Conservation (phyloP, 2,888 invertebrate species). For the Trichopoda pennipes region DNA sequence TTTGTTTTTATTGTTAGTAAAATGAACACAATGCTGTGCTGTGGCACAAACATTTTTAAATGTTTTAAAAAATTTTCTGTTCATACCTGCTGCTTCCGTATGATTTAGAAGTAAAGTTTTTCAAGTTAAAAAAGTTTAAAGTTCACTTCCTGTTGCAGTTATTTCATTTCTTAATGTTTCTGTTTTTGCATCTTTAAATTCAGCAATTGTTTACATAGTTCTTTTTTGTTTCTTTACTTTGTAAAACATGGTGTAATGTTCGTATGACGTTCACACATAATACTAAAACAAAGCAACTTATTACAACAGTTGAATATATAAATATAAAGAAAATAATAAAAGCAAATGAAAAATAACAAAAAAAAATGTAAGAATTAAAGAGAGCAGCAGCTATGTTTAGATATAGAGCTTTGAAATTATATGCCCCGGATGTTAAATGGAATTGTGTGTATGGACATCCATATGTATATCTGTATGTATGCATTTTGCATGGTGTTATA, state of each 20-base stretch:
- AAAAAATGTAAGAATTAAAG: conserved; percentile 9
- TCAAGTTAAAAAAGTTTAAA: conserved; percentile 27
- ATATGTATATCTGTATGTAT: neutral
- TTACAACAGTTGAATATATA: conserved; percentile 1
- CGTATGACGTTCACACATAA: conserved; percentile 10
- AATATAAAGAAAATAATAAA: neutral
- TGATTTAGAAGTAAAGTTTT: neutral
- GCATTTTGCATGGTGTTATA: too few relatives aligned
- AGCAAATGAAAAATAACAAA: conserved; percentile 5
- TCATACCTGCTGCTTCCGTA: neutral
- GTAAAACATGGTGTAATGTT: conserved; percentile 17
- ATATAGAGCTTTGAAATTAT: conserved; percentile 32
- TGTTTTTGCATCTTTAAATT: conserved; percentile 13
- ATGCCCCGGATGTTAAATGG: conserved; percentile 27
- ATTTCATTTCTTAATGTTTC: conserved; percentile 9
- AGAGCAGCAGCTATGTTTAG: conserved; percentile 43
- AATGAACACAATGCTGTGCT: neutral
- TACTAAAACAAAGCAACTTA: conserved; percentile 7
- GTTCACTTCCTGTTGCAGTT: conserved; percentile 13
- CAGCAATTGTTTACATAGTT: conserved; percentile 42
- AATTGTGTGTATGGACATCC: conserved; percentile 1
- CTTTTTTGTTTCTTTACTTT: neutral
- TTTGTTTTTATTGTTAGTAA: neutral
- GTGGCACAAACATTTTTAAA: too few relatives aligned
- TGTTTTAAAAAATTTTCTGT: neutral